phyloP scores from a whole-genome alignment of 2,797 vertebrate species.

The Pteronotus mesoamericanus region DNA sequence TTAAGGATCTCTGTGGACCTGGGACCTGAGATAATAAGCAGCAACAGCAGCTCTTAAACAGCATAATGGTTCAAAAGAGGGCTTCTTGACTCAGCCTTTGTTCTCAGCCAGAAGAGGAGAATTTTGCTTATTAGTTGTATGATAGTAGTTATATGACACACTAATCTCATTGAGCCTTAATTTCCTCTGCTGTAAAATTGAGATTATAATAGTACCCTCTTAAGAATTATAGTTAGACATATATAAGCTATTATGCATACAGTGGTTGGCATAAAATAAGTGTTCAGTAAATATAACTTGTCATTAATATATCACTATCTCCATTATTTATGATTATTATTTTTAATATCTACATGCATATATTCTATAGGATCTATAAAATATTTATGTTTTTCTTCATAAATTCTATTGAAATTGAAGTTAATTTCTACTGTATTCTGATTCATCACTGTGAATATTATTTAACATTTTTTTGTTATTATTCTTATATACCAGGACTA shows the following conservation, averaged over 20 bases:
- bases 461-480: neutral
- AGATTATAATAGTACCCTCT: neutral
- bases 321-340: neutral
- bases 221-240: constrained; percentile 7
- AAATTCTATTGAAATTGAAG: neutral
- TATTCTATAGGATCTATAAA: neutral
- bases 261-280: neutral
- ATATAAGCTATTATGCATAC: neutral
- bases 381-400: neutral
- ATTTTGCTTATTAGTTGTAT: neutral
- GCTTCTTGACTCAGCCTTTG: neutral
- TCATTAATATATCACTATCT: neutral
- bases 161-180: neutral
- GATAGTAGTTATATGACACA: neutral
- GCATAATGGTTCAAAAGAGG: neutral
- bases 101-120: neutral
- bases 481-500: neutral
- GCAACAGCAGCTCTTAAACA: neutral
- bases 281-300: constrained; percentile 18
- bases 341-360: neutral
- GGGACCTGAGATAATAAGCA: neutral
- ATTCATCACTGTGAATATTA: neutral
- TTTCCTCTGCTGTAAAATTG: constrained; percentile 8
- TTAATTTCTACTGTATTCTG: neutral
- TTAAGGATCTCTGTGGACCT: neutral